Conservation (phyloP, 2,797 vertebrate species). For the Nannoperca obscura region DNA sequence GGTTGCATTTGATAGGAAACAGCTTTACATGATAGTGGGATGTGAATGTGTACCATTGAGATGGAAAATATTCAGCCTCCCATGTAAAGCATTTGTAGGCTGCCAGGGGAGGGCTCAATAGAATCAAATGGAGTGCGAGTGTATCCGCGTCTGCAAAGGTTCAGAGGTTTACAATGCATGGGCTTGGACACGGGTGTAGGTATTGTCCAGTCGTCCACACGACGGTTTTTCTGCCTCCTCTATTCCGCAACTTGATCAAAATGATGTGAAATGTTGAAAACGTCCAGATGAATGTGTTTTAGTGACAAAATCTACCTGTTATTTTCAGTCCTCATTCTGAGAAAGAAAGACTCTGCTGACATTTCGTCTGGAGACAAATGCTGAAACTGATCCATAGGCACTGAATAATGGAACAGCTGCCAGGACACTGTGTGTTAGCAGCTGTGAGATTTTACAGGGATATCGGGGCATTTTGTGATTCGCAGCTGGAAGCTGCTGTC, state of each 20-base stretch:
- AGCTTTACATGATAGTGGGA: conserved; percentile 78
- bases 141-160: conserved; percentile 31
- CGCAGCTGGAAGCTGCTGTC: conserved; percentile 56
- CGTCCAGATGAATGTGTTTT: background rate
- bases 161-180: conserved; percentile 21
- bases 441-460: conserved; percentile 46
- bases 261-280: background rate
- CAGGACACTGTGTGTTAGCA: conserved; percentile 40
- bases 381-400: conserved; percentile 41
- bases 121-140: conserved; percentile 36
- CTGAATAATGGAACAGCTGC: conserved; percentile 65
- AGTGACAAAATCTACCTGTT: background rate
- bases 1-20: conserved; percentile 76
- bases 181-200: background rate
- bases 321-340: conserved; percentile 25
- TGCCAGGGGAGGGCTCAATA: conserved; percentile 36
- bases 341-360: conserved; percentile 33
- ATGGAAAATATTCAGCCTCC: conserved; percentile 72
- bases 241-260: background rate
- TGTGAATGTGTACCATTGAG: conserved; percentile 72
- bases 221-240: background rate
- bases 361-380: conserved; percentile 46
- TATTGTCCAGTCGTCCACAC: background rate
- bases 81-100: conserved; percentile 63
- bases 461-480: conserved; percentile 49